These are phyloP conservation scores for Alces alces DNA, from an alignment of 2,113 vertebrate species.

Conservation along the genomic window DNA sequence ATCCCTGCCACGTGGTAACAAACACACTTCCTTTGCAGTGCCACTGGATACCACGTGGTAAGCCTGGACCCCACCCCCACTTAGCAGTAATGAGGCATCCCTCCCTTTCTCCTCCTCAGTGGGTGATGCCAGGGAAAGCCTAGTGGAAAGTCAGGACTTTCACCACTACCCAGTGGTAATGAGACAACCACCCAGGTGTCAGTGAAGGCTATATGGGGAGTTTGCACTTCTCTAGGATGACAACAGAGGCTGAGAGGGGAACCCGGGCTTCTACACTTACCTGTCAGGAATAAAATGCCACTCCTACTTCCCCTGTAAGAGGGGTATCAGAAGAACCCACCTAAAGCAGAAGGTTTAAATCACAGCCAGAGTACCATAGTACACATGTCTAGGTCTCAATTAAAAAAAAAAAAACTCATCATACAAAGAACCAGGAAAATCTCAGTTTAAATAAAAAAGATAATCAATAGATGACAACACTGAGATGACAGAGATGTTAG, in stretches of 20 bases:
- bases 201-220: not conserved
- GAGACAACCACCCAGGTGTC: not conserved
- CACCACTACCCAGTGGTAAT: not conserved
- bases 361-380: not conserved
- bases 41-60: not conserved
- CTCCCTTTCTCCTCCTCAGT: not conserved
- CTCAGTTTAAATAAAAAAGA: constrained; percentile 22
- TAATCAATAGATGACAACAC: not conserved
- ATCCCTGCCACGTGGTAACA: not conserved
- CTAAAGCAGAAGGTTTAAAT: constrained; percentile 1
- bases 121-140: not conserved
- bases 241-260: not conserved
- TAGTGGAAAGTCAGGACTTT: not conserved
- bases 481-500: not conserved
- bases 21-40: not conserved
- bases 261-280: not conserved
- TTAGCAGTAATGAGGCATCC: not conserved
- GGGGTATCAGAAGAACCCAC: not conserved
- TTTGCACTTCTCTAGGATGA: not conserved
- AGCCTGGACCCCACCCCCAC: not conserved
- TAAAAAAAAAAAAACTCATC: not conserved
- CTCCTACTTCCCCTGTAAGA: not conserved
- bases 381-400: not conserved
- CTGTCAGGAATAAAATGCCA: not conserved
- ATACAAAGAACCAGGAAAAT: constrained; percentile 19